Conservation (phyloP, 2,113 vertebrate genomes). For the Candoia aspera region DNA sequence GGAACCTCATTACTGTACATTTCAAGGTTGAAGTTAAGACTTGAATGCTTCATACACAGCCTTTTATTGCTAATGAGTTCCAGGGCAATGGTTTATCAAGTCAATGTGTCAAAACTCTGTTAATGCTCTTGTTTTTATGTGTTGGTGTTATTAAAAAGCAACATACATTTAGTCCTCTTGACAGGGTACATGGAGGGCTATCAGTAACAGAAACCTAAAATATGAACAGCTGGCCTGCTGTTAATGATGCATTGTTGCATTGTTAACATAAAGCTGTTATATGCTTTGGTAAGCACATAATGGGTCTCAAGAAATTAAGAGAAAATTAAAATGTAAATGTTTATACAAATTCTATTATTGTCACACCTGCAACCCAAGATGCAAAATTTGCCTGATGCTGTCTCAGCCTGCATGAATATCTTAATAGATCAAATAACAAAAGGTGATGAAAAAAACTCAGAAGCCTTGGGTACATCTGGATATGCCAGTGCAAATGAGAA, state of each 20-base stretch:
- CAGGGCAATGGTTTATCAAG: constrained; percentile 69
- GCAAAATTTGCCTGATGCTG: neutral
- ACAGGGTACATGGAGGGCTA: constrained; percentile 52
- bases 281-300: constrained; percentile 67
- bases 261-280: constrained; percentile 74
- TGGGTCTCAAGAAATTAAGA: constrained; percentile 68
- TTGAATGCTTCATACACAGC: neutral
- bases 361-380: constrained; percentile 34
- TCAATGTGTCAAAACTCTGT: constrained; percentile 62
- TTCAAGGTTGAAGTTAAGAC: constrained; percentile 9
- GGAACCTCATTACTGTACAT: constrained; percentile 34
- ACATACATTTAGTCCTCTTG: constrained; percentile 46
- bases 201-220: constrained; percentile 47
- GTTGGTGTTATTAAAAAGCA: constrained; percentile 67
- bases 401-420: neutral
- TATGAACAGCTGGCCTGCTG: constrained; percentile 68
- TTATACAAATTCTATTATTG: constrained; percentile 54
- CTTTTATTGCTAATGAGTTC: constrained; percentile 58
- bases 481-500: neutral
- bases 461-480: neutral
- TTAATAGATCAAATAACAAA: neutral
- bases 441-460: neutral
- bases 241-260: constrained; percentile 63
- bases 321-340: constrained; percentile 75
- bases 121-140: constrained; percentile 66